Evolutionary conservation across 2,888 invertebrate species (phyloP).

Genomic region (Pomacea canaliculata): DNA sequence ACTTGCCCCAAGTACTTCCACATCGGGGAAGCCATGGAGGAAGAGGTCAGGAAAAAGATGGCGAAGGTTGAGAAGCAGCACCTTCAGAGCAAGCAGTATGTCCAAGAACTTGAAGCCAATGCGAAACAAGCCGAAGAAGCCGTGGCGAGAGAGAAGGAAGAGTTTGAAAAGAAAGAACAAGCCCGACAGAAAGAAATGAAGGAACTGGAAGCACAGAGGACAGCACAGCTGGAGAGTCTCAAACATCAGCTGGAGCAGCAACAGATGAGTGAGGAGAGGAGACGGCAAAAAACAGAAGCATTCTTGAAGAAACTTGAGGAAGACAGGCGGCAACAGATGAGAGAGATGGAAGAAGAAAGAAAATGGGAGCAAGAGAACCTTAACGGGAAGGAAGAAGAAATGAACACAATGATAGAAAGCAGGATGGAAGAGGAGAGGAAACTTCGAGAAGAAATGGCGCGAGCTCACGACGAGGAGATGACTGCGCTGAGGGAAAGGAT

Average conservation of each 20-base stretch:
- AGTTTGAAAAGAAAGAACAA: constrained; percentile 3
- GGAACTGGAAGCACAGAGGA: background rate
- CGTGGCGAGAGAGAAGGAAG: background rate
- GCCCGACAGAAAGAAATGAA: background rate
- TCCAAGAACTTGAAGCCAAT: background rate
- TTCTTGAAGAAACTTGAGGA: constrained; percentile 4
- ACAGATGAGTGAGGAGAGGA: constrained; percentile 11
- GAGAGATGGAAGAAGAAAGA: background rate
- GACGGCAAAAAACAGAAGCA: background rate
- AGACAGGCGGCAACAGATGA: background rate
- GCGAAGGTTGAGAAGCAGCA: background rate
- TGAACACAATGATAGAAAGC: background rate
- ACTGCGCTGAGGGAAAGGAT: no score
- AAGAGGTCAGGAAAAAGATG: background rate
- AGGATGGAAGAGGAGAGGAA: background rate
- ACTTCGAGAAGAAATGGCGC: background rate
- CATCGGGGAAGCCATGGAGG: background rate
- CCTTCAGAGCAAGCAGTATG: constrained; percentile 6
- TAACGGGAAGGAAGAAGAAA: background rate
- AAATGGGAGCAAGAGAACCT: background rate
- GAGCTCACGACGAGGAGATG: no score
- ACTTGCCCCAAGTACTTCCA: background rate
- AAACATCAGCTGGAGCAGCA: constrained; percentile 14
- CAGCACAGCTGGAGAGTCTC: constrained; percentile 1
- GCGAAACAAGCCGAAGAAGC: background rate